Base-by-base conservation (phyloP, 1,140 invertebrate genomes). In the Diorhabda sublineata region DNA sequence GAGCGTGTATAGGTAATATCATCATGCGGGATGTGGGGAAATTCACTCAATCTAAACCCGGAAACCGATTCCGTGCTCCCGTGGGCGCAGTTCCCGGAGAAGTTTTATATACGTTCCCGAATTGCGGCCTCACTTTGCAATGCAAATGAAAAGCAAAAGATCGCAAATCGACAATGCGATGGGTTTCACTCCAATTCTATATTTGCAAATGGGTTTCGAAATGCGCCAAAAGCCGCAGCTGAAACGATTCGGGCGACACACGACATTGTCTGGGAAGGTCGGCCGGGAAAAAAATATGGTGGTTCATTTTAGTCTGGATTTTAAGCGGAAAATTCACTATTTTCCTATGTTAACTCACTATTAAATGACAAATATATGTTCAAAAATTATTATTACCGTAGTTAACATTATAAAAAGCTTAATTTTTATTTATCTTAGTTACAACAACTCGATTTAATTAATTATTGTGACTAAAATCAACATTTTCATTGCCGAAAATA, bases 31-130 rank as follows among this genome's bases (percentile, higher is more conserved):
- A 71, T 74, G 74, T 70, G 73, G 75, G 76, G 71, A 78, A 79
- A 78, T 79, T 79, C 76, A 77, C 77, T 79, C 77, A 79, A 79
- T 79, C 78, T 77, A 79, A 79, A 79, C 78, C 78, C 75, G 78
- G 77, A 79, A 79, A 79, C 77, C 78, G 78, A 79, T 79, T 79
- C 73, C 72, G 71, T 66, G 67, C 70, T 77, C 78, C 78, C 76
- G 67, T 58, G 78, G 77, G 75, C 71, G 72, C 77, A 69, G 76
- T 76, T 75, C 68, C 74, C 69, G 70, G 68, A 70, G 73, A 74
- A 78, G 78, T 78, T 79, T 79, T 79, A 77, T 79, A 74, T 79
- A 74, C 71, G 76, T 71, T 73, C 70, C 71, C 77, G 77, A 77
- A 77, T 78, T 78, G 76, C 77, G 77, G 77, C 75, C 47, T 64